Evolutionary conservation across 2,888 invertebrate genomes (phyloP).

Genomic region (Andrena marginata): DNA sequence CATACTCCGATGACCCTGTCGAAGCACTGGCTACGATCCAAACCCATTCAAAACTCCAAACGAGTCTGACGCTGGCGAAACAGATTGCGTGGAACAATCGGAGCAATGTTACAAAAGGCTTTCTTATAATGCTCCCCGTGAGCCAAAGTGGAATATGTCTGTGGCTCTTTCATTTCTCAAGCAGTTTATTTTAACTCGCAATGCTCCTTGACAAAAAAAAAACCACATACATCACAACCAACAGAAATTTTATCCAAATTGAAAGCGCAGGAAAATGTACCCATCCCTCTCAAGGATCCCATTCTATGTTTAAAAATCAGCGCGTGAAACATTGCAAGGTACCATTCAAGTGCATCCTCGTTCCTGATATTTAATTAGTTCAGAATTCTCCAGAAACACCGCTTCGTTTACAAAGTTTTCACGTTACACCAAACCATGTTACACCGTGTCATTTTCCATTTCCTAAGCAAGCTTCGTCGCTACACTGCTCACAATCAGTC

Average conservation of each 20-base stretch:
- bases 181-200: no score
- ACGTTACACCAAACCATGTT: no score
- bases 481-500: no score
- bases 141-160: neutral
- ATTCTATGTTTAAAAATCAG: no score
- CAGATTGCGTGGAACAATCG: slow-evolving; percentile 37
- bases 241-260: neutral
- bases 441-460: no score
- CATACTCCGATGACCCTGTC: slow-evolving; percentile 41
- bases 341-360: neutral
- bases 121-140: slow-evolving; percentile 2
- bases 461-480: no score
- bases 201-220: no score
- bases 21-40: slow-evolving; percentile 45
- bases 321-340: no score
- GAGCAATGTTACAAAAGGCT: slow-evolving; percentile 17
- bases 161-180: neutral
- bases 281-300: no score
- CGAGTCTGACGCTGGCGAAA: slow-evolving; percentile 29
- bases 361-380: neutral
- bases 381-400: neutral
- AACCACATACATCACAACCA: neutral
- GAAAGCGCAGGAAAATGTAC: no score
- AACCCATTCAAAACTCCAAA: slow-evolving; percentile 30
- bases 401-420: no score